These are phyloP conservation scores for Idaea straminata DNA, from an alignment of 2,888 invertebrate species.

Conservation along the genomic window DNA sequence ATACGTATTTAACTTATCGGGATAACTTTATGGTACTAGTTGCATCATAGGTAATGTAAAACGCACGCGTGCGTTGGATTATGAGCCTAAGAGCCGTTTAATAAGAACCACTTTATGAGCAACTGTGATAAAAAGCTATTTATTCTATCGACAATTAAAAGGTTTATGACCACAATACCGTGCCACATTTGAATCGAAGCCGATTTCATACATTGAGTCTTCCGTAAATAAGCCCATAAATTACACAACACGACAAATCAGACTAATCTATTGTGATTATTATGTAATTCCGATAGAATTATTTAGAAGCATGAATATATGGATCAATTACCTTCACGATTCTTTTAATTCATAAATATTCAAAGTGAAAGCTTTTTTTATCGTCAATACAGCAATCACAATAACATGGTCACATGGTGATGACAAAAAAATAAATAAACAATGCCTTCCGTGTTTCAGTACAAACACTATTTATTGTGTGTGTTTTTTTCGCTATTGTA, in stretches of 20 bases:
- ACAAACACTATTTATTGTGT: conserved; percentile 12
- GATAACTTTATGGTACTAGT: too few relatives aligned
- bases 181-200: too few relatives aligned
- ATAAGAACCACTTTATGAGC: too few relatives aligned
- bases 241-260: neutral
- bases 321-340: conserved; percentile 27
- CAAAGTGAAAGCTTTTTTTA: conserved; percentile 60
- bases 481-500: neutral
- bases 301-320: conserved; percentile 18
- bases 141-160: too few relatives aligned
- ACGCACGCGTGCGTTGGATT: too few relatives aligned
- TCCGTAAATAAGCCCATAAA: neutral
- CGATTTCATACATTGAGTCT: neutral
- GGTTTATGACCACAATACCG: too few relatives aligned
- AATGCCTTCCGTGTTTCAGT: conserved; percentile 54
- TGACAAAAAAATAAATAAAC: conserved; percentile 52
- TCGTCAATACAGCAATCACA: conserved; percentile 29
- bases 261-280: neutral
- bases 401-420: conserved; percentile 50
- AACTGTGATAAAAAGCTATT: too few relatives aligned
- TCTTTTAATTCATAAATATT: conserved; percentile 32
- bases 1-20: too few relatives aligned
- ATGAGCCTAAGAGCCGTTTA: too few relatives aligned
- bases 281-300: neutral
- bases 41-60: too few relatives aligned